Evolutionary conservation across 1,140 invertebrate species (phyloP).

Genomic region (Diplogasteroides magnus): DNA sequence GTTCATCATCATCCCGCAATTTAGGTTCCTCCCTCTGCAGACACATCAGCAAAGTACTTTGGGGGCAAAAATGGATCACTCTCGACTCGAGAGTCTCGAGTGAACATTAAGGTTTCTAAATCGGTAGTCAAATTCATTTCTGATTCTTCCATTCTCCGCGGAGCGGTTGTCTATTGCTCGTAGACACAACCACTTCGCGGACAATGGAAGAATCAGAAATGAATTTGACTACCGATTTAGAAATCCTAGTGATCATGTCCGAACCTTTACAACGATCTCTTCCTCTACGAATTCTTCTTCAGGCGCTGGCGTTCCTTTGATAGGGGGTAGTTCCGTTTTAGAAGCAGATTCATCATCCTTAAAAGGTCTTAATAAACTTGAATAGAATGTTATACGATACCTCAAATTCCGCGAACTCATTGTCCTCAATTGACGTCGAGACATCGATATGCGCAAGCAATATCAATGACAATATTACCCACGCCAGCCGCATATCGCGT

Average conservation of each 20-base stretch:
- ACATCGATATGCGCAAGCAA: background rate
- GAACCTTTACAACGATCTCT: constrained; percentile 3
- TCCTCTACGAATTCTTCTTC: constrained; percentile 37
- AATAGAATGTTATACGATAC: constrained; percentile 58
- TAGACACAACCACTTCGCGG: too few species aligned
- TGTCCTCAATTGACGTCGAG: constrained; percentile 66
- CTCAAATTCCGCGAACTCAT: constrained; percentile 95
- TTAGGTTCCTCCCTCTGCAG: too few species aligned
- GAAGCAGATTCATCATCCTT: constrained; percentile 4
- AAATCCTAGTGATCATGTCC: background rate
- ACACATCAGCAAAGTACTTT: too few species aligned
- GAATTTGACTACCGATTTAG: too few species aligned
- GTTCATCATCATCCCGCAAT: too few species aligned
- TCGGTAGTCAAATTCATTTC: too few species aligned
- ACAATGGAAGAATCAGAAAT: constrained; percentile 13
- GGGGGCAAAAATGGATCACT: too few species aligned
- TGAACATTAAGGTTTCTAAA: too few species aligned
- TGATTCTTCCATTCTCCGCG: too few species aligned
- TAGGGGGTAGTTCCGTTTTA: background rate
- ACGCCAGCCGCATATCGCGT: background rate
- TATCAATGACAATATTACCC: background rate
- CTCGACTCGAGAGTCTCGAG: too few species aligned
- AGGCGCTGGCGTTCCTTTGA: background rate
- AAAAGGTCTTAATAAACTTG: background rate
- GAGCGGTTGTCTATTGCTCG: too few species aligned